These are phyloP conservation scores for Ptilonorhynchus violaceus DNA, from an alignment of 2,113 vertebrate species.

Conservation along the genomic window DNA sequence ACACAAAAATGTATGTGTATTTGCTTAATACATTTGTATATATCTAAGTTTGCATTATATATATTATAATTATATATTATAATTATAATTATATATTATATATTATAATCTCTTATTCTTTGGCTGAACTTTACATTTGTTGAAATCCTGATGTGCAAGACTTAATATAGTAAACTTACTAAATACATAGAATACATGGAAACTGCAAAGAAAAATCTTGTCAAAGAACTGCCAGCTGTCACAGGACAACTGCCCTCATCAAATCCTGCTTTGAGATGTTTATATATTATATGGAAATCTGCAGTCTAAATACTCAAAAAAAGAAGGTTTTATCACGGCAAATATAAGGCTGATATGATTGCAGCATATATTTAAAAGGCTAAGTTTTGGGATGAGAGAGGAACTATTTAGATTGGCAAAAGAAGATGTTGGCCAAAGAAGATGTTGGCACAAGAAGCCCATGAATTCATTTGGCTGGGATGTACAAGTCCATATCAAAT, in stretches of 20 bases:
- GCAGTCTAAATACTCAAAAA: background rate
- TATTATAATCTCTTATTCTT: background rate
- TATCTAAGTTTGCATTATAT: background rate
- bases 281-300: background rate
- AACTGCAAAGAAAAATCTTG: background rate
- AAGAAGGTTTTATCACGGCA: background rate
- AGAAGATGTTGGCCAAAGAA: background rate
- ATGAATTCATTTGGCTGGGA: background rate
- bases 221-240: background rate
- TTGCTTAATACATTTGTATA: background rate
- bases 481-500: background rate
- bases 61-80: too few relatives aligned
- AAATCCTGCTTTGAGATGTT: background rate
- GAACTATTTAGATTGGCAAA: slow-evolving; percentile 18
- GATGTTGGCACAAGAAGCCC: background rate
- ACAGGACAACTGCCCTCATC: background rate
- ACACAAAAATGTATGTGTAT: background rate
- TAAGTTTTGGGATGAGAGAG: background rate
- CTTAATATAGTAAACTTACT: background rate
- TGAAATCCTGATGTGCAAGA: background rate
- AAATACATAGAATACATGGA: background rate
- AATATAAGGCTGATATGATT: background rate
- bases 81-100: too few relatives aligned
- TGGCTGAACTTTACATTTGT: background rate
- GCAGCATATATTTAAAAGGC: background rate